Conservation (phyloP, 2,888 invertebrate genomes). For the Scrobipalpa atriplicella region DNA sequence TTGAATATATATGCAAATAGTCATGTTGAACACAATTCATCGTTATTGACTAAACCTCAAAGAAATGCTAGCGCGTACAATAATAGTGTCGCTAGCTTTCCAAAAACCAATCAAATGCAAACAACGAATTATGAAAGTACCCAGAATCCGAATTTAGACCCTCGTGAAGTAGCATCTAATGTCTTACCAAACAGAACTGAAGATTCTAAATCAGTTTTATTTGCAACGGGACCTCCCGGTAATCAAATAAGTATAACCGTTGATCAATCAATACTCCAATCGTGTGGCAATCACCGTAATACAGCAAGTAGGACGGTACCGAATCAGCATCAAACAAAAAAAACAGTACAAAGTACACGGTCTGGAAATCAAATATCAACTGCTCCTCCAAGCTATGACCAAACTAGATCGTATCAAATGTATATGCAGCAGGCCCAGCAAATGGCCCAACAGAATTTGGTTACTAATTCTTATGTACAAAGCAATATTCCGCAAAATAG, state of each 20-base stretch:
- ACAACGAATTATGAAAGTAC: neutral
- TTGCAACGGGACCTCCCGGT: slow-evolving; percentile 42
- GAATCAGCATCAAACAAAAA: neutral
- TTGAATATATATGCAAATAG: neutral
- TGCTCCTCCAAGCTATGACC: neutral
- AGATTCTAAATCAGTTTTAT: slow-evolving; percentile 28
- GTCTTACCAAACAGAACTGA: neutral
- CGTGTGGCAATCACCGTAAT: neutral
- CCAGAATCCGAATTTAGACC: neutral
- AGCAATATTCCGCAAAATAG: neutral
- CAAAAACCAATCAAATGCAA: neutral
- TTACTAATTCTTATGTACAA: neutral
- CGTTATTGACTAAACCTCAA: neutral
- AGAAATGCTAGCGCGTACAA: neutral
- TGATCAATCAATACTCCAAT: slow-evolving; percentile 10
- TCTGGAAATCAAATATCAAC: neutral
- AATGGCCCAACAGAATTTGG: neutral
- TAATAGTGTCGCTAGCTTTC: neutral
- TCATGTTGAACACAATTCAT: neutral
- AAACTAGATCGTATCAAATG: neutral
- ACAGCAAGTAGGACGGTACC: neutral
- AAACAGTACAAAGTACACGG: neutral
- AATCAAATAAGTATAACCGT: slow-evolving; percentile 42
- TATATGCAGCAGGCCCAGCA: neutral
- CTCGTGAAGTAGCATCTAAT: neutral